Evolutionary conservation across 1,140 invertebrate genomes (phyloP), one percentile per base, ranked within the genome.

Genomic region (Philotrypesis tridentata): DNA sequence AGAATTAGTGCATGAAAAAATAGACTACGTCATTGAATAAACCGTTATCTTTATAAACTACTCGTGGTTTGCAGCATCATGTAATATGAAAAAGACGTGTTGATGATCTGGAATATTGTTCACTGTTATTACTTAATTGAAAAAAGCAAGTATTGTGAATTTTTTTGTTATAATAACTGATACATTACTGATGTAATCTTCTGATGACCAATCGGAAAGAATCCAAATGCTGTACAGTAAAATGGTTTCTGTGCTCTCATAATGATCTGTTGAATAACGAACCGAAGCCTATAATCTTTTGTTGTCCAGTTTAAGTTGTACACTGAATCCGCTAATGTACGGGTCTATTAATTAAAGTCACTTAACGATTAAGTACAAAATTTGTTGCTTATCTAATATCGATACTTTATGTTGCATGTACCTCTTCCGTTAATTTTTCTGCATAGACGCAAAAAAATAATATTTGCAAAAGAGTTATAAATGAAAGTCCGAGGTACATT

Each of bases 191-290:
- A 11, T 14, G 63, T 29, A 12, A 67, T 23, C 27, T 25, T 11
- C 27, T 67, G 63, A 17, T 67, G 63, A 27, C 63, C 63, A 0
- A 67, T 27, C 7, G 25, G 63, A 67, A 67, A 67, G 17, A 67
- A 67, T 67, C 63, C 63, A 67, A 27, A 67, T 27, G 63, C 63
- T 67, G 63, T 67, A 31, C 63, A 67, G 27, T 67, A 67, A 31
- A 67, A 67, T 29, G 63, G 63, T 14, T 12, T 67, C 27, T 67
- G 63, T 11, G 63, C 23, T 31, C 29, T 27, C 2, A 29, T 23
- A 9, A 67, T 67, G 12, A 67, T 12, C 4, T 27, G 12, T 2
- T 29, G 12, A 7, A 67, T 0, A 23, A 27, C 27, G 4, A 67
- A 27, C 27, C 63, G 14, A 27, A 67, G 29, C 23, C 27, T 67